These are phyloP conservation scores for Pangasius macronema DNA, from an alignment of 2,797 vertebrate species.

Conservation along the genomic window DNA sequence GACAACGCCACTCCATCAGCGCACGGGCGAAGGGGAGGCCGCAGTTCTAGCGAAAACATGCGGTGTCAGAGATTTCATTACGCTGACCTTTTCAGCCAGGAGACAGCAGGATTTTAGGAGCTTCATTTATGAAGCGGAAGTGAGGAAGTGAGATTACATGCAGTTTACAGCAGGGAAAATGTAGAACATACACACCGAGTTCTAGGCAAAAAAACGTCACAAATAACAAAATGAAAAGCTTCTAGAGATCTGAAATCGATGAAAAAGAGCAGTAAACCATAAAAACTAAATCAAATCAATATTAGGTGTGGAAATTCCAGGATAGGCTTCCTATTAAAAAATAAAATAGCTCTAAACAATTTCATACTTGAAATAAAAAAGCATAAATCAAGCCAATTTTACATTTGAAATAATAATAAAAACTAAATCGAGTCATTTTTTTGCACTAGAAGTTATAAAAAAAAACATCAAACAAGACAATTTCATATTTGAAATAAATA, in stretches of 20 bases:
- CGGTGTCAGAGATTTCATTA: constrained; percentile 22
- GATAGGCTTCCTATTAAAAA: background rate
- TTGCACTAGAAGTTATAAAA: too few relatives aligned
- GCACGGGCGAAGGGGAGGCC: constrained; percentile 26
- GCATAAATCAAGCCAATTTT: background rate
- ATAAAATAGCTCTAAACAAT: background rate
- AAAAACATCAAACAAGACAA: too few relatives aligned
- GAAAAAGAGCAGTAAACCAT: background rate
- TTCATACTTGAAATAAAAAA: background rate
- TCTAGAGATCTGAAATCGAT: background rate
- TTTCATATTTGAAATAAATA: background rate
- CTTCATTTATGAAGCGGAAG: background rate
- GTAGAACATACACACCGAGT: background rate
- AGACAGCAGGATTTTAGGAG: background rate
- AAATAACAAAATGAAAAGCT: background rate
- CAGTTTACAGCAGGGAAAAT: background rate
- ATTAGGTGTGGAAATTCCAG: background rate
- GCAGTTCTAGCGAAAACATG: constrained; percentile 31
- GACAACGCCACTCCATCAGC: constrained; percentile 42
- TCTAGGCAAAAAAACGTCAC: background rate
- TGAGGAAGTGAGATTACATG: background rate
- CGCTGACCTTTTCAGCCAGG: constrained; percentile 22
- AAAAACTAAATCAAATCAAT: background rate
- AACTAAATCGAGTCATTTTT: too few relatives aligned
- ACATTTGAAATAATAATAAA: too few relatives aligned